Evolutionary conservation across 2,888 invertebrate genomes (phyloP), one percentile per base, ranked within the genome.

Genomic region (Bedellia somnulentella): DNA sequence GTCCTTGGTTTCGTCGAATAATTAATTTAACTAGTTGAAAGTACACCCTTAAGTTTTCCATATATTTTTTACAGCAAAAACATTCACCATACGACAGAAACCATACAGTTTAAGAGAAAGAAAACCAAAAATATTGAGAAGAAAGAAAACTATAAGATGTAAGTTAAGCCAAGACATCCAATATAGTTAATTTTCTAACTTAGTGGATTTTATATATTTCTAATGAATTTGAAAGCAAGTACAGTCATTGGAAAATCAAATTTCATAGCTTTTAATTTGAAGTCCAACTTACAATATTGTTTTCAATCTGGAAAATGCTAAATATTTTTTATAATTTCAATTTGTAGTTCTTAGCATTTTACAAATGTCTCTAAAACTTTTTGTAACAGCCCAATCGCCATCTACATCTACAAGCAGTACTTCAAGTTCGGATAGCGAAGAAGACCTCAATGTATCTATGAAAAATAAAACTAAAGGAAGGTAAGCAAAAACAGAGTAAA

Each of bases 401-500:
- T 61, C 67, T 12, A 55, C 48, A 29, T 63, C 57, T 31, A 67
- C 58, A 34, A 62, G 54, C 26, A 68, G 64, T 33, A 62, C 60
- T 2, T 53, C 64, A 2, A 68, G 66, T 34, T 68, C 73, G 1
- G 71, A 71, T 27, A 62, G 67, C 0, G 75, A 76, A 34, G 75
- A 71, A 35, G 76, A 77, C 36, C 56, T 76, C 11, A 77, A 77
- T 45, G 76, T 77, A n/a, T 75, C 77, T 17, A 73, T 77, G 60
- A 76, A 77, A 41, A 77, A 77, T 40, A 77, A 76, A 41, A 68
- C 63, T 4, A 76, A 76, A 52, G 70, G 73, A 38, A 57, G 75
- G 61, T 70, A 31, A 43, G 51, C 29, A 22, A 8, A 15, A 5
- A 17, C 17, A 2, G 5, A 23, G 12, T 11, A 13, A 17, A 18